These are phyloP conservation scores for Pycnonotus jocosus DNA, from an alignment of 2,113 vertebrate genomes.

Conservation along the genomic window DNA sequence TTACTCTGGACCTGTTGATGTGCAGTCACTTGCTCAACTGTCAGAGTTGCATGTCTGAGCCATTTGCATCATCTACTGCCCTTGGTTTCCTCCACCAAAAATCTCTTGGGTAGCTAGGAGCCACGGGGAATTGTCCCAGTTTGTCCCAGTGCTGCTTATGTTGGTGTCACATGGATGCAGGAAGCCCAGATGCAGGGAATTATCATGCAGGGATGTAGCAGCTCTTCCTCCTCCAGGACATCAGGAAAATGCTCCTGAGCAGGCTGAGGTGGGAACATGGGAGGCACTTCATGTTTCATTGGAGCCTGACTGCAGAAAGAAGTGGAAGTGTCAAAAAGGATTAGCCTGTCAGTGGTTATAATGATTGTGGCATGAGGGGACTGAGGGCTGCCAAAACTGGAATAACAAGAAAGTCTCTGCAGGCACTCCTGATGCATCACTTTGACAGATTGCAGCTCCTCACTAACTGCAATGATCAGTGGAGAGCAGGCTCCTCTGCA, in stretches of 20 bases:
- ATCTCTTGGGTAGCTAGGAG: neutral
- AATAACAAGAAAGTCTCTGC: neutral
- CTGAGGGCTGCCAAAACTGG: neutral
- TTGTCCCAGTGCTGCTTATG: neutral
- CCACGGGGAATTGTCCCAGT: neutral
- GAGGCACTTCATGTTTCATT: neutral
- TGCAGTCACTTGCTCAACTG: neutral
- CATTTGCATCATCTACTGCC: neutral
- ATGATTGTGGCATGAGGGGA: neutral
- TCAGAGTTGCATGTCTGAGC: neutral
- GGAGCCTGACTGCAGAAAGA: neutral
- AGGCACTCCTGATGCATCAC: neutral
- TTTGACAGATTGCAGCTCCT: neutral
- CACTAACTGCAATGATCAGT: neutral
- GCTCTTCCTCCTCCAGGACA: neutral
- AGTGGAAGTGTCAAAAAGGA: neutral
- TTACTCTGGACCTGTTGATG: neutral
- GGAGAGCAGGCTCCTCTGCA: neutral
- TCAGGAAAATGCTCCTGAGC: neutral
- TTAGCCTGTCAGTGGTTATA: conserved; percentile 5
- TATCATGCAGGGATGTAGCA: neutral
- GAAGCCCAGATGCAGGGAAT: neutral
- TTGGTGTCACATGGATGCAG: neutral
- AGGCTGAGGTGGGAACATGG: neutral
- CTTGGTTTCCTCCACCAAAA: neutral